phyloP scores from a whole-genome alignment of 35 echinoderm and acorn worm species.

The Heliocidaris erythrogramma region DNA sequence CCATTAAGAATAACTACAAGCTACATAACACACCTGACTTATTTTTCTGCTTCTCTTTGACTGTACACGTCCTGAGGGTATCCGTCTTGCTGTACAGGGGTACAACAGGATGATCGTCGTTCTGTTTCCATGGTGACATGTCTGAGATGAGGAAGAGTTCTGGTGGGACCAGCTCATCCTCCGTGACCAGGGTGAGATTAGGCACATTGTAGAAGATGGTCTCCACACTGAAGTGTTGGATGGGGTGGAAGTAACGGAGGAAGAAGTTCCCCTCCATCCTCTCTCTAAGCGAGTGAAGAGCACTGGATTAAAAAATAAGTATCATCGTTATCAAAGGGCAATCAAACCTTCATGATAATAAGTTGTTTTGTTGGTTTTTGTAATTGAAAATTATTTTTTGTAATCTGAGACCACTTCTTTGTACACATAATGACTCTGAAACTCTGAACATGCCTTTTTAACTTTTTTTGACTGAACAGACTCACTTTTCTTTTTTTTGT shows the following conservation, averaged over 20 bases:
- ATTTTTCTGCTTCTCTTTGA: conserved; percentile 41
- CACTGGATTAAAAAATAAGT: not conserved
- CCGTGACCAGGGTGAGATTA: not conserved
- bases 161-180: conserved; percentile 30
- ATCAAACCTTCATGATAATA: no score
- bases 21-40: not conserved
- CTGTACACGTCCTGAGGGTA: conserved; percentile 15
- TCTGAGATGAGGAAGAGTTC: conserved; percentile 27
- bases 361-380: no score
- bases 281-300: not conserved
- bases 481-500: no score
- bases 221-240: conserved; percentile 12
- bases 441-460: no score
- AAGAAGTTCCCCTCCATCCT: conserved; percentile 38
- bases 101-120: not conserved
- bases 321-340: no score
- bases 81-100: conserved; percentile 2
- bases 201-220: conserved; percentile 26
- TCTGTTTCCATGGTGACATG: conserved; percentile 6
- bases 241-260: conserved; percentile 15
- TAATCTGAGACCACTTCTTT: no score
- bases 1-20: not conserved
- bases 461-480: no score
- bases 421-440: no score
- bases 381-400: no score